These are phyloP conservation scores for Myzus persicae DNA, from an alignment of 1,140 invertebrate species.

Conservation along the genomic window DNA sequence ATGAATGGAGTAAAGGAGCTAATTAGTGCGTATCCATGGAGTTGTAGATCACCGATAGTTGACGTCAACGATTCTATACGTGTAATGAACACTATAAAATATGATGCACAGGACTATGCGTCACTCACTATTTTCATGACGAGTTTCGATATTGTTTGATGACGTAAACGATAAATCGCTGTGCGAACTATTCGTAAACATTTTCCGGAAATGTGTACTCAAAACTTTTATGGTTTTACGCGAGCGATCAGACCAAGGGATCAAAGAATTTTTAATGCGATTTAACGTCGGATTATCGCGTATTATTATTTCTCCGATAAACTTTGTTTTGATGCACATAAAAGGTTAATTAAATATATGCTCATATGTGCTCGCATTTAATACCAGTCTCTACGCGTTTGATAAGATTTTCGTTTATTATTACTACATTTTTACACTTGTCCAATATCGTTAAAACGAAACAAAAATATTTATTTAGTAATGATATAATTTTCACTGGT, in stretches of 20 bases:
- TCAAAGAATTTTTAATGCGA: neutral
- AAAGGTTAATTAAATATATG: constrained; percentile 40
- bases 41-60: neutral
- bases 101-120: neutral
- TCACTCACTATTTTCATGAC: neutral
- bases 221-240: neutral
- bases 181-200: neutral
- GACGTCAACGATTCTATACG: neutral
- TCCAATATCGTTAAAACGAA: constrained; percentile 6
- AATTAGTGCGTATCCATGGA: neutral
- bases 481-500: neutral
- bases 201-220: neutral
- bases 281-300: neutral
- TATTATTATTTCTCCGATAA: neutral
- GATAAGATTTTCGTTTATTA: neutral
- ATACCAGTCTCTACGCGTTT: neutral
- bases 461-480: constrained; percentile 18
- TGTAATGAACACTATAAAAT: neutral
- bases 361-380: neutral
- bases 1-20: neutral
- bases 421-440: neutral
- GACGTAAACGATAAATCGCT: neutral
- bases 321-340: neutral
- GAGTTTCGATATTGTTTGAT: neutral
- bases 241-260: neutral